phyloP scores from a whole-genome alignment of 2,888 invertebrate genomes.

The Rhingia campestris region DNA sequence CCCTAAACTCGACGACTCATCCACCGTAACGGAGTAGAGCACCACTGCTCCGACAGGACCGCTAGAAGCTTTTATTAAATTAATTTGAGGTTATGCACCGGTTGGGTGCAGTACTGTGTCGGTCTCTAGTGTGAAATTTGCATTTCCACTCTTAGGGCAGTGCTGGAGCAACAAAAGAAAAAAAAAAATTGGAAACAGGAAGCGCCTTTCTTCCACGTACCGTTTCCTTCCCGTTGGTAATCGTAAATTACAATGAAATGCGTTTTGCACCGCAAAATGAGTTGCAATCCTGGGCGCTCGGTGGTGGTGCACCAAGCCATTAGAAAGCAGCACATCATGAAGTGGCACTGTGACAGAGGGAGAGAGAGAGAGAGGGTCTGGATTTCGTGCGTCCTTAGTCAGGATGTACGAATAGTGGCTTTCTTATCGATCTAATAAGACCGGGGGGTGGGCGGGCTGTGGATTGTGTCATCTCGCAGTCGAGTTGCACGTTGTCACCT shows the following conservation, averaged over 20 bases:
- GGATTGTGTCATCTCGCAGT: conserved; percentile 43
- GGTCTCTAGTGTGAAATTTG: conserved; percentile 72
- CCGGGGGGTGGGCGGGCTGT: conserved; percentile 1
- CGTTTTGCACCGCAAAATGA: conserved; percentile 39
- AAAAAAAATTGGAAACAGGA: conserved; percentile 40
- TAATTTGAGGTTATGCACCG: conserved; percentile 72
- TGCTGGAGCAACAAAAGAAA: conserved; percentile 3
- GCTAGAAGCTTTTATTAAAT: conserved; percentile 69
- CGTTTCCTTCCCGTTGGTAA: conserved; percentile 38
- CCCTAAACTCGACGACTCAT: conserved; percentile 19
- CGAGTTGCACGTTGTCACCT: conserved; percentile 28
- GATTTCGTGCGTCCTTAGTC: conserved; percentile 35
- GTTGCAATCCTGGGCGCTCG: conserved; percentile 29
- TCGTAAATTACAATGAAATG: conserved; percentile 63
- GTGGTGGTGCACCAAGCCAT: neutral
- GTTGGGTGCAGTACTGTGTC: conserved; percentile 57
- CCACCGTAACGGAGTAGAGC: neutral
- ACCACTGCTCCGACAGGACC: neutral
- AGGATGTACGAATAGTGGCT: conserved; percentile 9
- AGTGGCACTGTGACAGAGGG: conserved; percentile 5
- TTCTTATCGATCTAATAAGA: conserved; percentile 41
- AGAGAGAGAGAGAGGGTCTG: neutral
- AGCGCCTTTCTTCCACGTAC: conserved; percentile 54
- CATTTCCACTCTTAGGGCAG: conserved; percentile 38
- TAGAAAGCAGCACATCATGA: conserved; percentile 35